These are phyloP conservation scores for Syndactyla subalaris DNA, from an alignment of 2,797 vertebrate species.

Conservation along the genomic window DNA sequence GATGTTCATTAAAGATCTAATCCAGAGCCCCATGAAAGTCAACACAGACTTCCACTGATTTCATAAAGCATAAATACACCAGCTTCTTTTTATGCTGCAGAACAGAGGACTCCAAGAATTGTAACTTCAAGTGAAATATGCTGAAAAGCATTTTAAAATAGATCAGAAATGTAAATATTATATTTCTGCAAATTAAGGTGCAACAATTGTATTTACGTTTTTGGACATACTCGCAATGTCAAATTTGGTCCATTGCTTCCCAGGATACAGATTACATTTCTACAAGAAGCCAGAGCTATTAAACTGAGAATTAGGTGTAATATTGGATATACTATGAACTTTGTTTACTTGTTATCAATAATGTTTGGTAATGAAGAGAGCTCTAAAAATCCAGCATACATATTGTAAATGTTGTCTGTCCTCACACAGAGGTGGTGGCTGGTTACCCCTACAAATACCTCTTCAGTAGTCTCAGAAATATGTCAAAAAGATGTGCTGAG, in stretches of 20 bases:
- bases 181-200: background rate
- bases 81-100: background rate
- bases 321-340: background rate
- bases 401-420: background rate
- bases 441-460: background rate
- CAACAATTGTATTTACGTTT: background rate
- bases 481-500: background rate
- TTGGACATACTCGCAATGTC: background rate
- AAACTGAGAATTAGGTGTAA: background rate
- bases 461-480: background rate
- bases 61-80: background rate
- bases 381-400: background rate
- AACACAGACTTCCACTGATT: slow-evolving; percentile 13
- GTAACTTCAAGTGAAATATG: background rate
- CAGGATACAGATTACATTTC: background rate
- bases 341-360: background rate
- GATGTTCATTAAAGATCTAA: slow-evolving; percentile 68
- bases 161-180: background rate
- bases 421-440: background rate
- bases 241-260: background rate
- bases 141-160: slow-evolving; percentile 1
- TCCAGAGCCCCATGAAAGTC: slow-evolving; percentile 43
- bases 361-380: background rate
- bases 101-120: background rate
- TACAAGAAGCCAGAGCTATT: background rate